phyloP scores from a whole-genome alignment of 2,888 invertebrate genomes.

The Drosophila helvetica region DNA sequence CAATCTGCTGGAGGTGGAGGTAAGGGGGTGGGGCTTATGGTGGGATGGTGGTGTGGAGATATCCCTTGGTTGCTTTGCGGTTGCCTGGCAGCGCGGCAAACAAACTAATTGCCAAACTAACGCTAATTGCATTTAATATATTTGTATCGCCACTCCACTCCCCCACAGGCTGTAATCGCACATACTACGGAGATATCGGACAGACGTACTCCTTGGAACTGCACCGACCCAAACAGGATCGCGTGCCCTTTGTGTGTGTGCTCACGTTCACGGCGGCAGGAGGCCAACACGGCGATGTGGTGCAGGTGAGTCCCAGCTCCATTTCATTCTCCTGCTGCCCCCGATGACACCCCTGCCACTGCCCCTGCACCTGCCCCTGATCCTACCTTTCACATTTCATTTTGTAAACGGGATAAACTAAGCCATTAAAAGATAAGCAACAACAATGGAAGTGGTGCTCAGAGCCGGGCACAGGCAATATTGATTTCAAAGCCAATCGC shows the following conservation, averaged over 20 bases:
- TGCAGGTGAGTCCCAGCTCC: constrained; percentile 87
- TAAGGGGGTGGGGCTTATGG: not conserved
- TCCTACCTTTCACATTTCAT: constrained; percentile 63
- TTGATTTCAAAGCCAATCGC: constrained; percentile 75
- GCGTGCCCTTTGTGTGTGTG: constrained; percentile 93
- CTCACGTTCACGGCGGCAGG: constrained; percentile 94
- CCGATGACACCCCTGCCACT: no score
- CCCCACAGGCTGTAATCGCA: constrained; percentile 89
- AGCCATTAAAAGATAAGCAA: constrained; percentile 75
- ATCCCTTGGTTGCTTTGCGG: constrained; percentile 22
- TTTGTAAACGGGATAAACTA: constrained; percentile 70
- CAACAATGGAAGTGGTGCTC: constrained; percentile 18
- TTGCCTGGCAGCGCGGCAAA: constrained; percentile 54
- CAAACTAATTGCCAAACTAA: constrained; percentile 62
- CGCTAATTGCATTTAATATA: constrained; percentile 65
- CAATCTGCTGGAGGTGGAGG: not conserved
- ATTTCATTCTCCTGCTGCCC: not conserved
- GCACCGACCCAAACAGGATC: constrained; percentile 92
- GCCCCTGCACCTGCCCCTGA: not conserved
- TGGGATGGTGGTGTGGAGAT: not conserved
- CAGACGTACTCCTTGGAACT: constrained; percentile 93
- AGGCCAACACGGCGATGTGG: constrained; percentile 92
- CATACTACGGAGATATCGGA: constrained; percentile 95
- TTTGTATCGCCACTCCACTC: not conserved
- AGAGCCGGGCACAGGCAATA: constrained; percentile 47